These are phyloP conservation scores for Mythimna ferrago DNA, from an alignment of 2,888 invertebrate species.

Conservation along the genomic window DNA sequence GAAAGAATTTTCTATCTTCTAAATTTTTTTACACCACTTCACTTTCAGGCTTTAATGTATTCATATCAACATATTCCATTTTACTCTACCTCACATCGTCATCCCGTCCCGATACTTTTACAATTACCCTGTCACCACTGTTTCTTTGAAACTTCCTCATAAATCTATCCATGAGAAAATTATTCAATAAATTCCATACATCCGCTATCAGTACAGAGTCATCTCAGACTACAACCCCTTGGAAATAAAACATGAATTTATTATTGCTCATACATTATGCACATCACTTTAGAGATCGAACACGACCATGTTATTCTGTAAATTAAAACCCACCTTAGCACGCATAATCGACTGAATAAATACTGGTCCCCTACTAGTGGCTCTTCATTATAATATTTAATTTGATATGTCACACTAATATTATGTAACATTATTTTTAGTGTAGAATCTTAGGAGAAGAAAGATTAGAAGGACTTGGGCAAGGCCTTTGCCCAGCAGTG, in stretches of 20 bases:
- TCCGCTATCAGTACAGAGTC: constrained; percentile 35
- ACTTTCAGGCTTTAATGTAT: background rate
- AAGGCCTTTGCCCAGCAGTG: too few species aligned
- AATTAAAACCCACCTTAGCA: constrained; percentile 82
- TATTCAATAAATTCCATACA: constrained; percentile 37
- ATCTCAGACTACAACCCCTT: constrained; percentile 44
- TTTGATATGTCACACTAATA: background rate
- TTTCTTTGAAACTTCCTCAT: constrained; percentile 18
- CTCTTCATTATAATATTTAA: constrained; percentile 43
- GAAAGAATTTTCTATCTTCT: too few species aligned
- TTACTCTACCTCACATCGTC: background rate
- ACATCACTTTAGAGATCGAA: constrained; percentile 59
- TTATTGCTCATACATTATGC: constrained; percentile 55
- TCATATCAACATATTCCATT: background rate
- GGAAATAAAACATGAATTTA: constrained; percentile 50
- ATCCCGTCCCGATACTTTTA: constrained; percentile 2
- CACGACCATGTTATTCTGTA: constrained; percentile 77
- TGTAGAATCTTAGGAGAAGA: too few species aligned
- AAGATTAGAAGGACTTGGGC: too few species aligned
- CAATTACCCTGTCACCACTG: constrained; percentile 9
- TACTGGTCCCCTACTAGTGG: constrained; percentile 65
- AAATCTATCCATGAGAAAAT: constrained; percentile 36
- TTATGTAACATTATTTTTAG: too few species aligned
- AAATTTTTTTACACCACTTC: background rate
- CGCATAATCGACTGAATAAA: constrained; percentile 83